phyloP scores from a whole-genome alignment of 2,113 vertebrate species.

The Carettochelys insculpta region DNA sequence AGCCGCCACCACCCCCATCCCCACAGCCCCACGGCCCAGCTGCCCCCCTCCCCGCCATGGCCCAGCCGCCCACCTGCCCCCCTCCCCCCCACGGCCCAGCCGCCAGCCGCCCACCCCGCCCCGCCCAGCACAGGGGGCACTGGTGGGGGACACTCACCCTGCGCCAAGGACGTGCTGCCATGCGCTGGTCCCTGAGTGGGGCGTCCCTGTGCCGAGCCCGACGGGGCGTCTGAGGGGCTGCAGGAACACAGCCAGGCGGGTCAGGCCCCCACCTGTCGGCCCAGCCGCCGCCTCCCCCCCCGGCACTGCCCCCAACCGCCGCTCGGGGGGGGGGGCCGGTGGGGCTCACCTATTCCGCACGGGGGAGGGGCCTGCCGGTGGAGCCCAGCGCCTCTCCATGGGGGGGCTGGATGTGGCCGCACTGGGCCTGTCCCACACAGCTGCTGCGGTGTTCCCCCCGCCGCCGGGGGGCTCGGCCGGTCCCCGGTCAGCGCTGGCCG shows the following conservation, averaged over 20 bases:
- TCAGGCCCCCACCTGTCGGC: neutral
- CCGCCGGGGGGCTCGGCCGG: neutral
- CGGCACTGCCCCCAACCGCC: neutral
- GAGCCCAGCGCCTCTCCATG: conserved; percentile 31
- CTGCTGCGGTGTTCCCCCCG: neutral
- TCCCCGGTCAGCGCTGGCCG: conserved; percentile 42
- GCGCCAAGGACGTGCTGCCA: neutral
- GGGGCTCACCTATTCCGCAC: conserved; percentile 35
- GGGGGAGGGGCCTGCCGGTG: conserved; percentile 6
- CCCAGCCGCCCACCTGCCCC: neutral
- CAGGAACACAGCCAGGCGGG: neutral
- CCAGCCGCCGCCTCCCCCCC: neutral
- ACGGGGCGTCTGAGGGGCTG: neutral
- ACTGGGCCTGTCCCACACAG: neutral
- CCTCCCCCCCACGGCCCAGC: neutral
- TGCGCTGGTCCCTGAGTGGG: neutral
- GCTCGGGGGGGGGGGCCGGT: no score
- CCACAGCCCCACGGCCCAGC: no score
- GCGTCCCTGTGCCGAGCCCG: neutral
- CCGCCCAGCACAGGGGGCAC: no score
- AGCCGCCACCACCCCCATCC: neutral
- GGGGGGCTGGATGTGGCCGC: conserved; percentile 19
- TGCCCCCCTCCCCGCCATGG: neutral
- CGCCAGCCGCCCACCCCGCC: no score
- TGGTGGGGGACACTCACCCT: neutral